Percentiles rank a stretch among this genome's conserved stretches.
These are phyloP conservation scores for Eurois occulta DNA, from an alignment of 2,888 invertebrate genomes.

Conservation along the genomic window DNA sequence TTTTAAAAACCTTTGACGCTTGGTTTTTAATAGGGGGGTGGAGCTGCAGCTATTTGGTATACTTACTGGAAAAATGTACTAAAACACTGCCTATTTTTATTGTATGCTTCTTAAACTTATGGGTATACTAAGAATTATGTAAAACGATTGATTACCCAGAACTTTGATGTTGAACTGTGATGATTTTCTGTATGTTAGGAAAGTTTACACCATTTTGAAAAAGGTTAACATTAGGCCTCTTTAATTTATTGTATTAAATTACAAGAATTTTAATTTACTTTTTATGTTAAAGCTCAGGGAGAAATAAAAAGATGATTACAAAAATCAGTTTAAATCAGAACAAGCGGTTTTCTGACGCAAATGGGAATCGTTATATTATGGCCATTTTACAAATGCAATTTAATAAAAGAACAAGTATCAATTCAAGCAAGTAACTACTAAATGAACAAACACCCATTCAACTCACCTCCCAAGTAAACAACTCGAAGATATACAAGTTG, in stretches of 20 bases:
- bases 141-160: neutral
- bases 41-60: neutral
- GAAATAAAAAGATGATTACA: no score
- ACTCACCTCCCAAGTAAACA: slow-evolving; percentile 96
- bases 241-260: no score
- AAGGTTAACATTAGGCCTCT: neutral
- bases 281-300: no score
- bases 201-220: neutral
- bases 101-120: neutral
- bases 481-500: slow-evolving; percentile 96
- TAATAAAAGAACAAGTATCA: neutral
- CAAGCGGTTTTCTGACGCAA: neutral
- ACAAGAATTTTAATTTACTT: no score
- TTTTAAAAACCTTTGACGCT: neutral
- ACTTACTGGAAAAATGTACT: neutral
- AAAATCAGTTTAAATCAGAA: no score
- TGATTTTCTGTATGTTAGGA: neutral
- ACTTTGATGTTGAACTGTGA: no score
- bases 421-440: neutral
- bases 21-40: neutral
- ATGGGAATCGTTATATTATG: neutral
- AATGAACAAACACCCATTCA: slow-evolving; percentile 59
- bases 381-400: neutral
- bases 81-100: neutral
- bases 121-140: neutral